These are phyloP conservation scores for Lasioglossum malachurum DNA, from an alignment of 2,888 invertebrate genomes.

Conservation along the genomic window DNA sequence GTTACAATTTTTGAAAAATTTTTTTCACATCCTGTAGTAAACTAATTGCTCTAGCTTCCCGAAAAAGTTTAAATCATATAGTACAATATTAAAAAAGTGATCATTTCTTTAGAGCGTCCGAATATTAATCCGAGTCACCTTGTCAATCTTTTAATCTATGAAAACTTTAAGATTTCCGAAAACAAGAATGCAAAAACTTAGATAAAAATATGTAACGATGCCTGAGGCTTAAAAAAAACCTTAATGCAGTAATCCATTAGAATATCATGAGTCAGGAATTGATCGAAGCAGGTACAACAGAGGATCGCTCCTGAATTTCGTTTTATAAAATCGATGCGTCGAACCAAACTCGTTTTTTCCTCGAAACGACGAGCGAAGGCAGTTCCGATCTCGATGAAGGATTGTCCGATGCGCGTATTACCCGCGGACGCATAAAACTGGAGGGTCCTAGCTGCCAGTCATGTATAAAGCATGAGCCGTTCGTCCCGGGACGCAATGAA, in stretches of 20 bases:
- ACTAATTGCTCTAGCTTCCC: no score
- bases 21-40: no score
- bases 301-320: neutral
- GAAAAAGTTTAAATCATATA: no score
- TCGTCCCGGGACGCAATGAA: constrained; percentile 74
- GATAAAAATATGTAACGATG: neutral
- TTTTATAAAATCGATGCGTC: neutral
- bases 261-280: neutral
- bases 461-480: constrained; percentile 78
- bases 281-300: neutral
- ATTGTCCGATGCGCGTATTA: constrained; percentile 72
- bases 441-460: constrained; percentile 74
- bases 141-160: neutral
- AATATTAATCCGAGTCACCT: no score
- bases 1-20: no score
- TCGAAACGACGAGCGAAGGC: neutral
- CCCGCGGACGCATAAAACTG: constrained; percentile 71
- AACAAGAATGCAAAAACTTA: neutral
- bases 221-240: neutral
- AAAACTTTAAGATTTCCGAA: neutral
- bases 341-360: neutral
- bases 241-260: neutral
- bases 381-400: constrained; percentile 43
- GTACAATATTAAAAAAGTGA: no score
- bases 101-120: no score